Conservation (phyloP, 2,113 vertebrate species). For the Podarcis cretensis region DNA sequence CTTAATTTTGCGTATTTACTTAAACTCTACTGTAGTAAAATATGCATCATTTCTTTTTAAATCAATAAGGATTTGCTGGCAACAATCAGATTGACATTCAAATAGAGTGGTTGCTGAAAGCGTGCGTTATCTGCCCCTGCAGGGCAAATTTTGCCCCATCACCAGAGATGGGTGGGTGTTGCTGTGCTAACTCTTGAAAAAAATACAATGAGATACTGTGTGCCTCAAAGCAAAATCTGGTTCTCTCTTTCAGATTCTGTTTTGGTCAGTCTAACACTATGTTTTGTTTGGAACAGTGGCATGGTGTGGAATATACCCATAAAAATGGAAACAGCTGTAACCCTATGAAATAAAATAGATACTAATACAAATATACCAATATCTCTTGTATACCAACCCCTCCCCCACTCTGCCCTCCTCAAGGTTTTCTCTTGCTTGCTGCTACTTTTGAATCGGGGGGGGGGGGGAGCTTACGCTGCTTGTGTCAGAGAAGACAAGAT, state of each 20-base stretch:
- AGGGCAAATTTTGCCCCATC: conserved; percentile 46
- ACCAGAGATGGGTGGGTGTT: conserved; percentile 37
- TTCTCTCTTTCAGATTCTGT: conserved; percentile 53
- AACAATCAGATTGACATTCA: conserved; percentile 68
- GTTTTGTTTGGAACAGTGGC: conserved; percentile 29
- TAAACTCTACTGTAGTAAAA: conserved; percentile 86
- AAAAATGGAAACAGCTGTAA: conserved; percentile 70
- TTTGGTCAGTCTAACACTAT: conserved; percentile 68
- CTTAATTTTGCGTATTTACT: conserved; percentile 80
- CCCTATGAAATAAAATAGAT: conserved; percentile 63
- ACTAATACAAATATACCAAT: conserved; percentile 60
- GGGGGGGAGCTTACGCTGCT: conserved; percentile 35
- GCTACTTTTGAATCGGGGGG: conserved; percentile 35
- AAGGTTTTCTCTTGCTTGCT: conserved; percentile 52
- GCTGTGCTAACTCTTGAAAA: conserved; percentile 56
- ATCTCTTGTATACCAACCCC: conserved; percentile 59
- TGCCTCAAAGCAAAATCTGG: conserved; percentile 58
- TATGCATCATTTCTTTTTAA: conserved; percentile 73
- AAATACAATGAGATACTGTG: conserved; percentile 53
- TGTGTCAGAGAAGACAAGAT: conserved; percentile 38
- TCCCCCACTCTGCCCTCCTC: conserved; percentile 1
- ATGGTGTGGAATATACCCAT: conserved; percentile 56
- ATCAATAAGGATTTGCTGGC: conserved; percentile 75
- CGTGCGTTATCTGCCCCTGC: conserved; percentile 60
- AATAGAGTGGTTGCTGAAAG: conserved; percentile 62